Conservation (phyloP, 2,113 vertebrate genomes). For the Pterocles burchelli region DNA sequence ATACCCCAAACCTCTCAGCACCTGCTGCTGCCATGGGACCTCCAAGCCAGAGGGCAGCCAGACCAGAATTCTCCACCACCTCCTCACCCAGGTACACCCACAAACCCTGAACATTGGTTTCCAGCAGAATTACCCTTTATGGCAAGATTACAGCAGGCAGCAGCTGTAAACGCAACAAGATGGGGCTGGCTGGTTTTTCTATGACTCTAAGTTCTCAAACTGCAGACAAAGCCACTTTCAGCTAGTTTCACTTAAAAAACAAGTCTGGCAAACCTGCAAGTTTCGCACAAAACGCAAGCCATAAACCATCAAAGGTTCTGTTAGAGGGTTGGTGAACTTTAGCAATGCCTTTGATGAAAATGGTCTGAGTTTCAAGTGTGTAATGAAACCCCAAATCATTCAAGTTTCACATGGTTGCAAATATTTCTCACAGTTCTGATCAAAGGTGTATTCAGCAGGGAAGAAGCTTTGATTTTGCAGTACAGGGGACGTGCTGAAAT, state of each 20-base stretch:
- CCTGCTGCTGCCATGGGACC: background rate
- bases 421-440: constrained; percentile 72
- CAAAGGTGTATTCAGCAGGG: constrained; percentile 72
- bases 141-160: background rate
- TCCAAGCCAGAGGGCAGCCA: background rate
- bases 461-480: constrained; percentile 69
- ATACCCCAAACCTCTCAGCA: background rate
- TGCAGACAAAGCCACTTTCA: constrained; percentile 23
- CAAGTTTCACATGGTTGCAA: constrained; percentile 73
- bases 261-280: constrained; percentile 22
- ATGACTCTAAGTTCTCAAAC: background rate
- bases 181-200: background rate
- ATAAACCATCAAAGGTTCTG: constrained; percentile 65
- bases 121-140: background rate
- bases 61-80: background rate
- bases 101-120: background rate
- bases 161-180: background rate
- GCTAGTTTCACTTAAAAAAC: constrained; percentile 7
- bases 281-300: constrained; percentile 34
- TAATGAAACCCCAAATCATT: constrained; percentile 73
- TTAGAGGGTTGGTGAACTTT: constrained; percentile 63
- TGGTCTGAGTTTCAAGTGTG: constrained; percentile 69
- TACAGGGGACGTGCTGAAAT: constrained; percentile 65
- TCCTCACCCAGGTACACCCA: background rate
- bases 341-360: constrained; percentile 70